Percentiles rank a stretch among this genome's conserved stretches.
phyloP scores from a whole-genome alignment of 2,888 invertebrate species.

The Lydus trimaculatus region DNA sequence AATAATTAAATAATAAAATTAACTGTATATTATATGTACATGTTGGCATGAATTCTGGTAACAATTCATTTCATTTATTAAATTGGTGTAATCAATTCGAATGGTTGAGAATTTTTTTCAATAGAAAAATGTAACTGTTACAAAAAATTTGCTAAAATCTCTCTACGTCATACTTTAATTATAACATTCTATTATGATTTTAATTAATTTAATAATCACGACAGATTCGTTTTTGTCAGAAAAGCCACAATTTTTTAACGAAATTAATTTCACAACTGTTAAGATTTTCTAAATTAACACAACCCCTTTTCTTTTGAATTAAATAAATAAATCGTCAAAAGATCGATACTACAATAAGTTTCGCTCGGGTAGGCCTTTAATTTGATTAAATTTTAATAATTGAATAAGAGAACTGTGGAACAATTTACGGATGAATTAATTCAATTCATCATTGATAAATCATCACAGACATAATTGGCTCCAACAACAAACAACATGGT shows the following conservation, averaged over 20 bases:
- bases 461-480: slow-evolving; percentile 48
- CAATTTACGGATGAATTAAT: slow-evolving; percentile 42
- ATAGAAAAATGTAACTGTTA: background rate
- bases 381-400: slow-evolving; percentile 41
- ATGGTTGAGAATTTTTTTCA: background rate
- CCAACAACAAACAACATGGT: slow-evolving; percentile 21
- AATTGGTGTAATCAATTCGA: background rate
- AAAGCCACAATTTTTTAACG: no score
- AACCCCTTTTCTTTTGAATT: background rate
- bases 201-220: background rate
- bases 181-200: background rate
- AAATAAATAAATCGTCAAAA: slow-evolving; percentile 4
- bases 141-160: background rate
- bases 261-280: no score
- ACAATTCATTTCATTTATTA: background rate
- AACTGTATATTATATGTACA: no score
- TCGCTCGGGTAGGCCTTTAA: slow-evolving; percentile 24
- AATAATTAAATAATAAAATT: background rate
- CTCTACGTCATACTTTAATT: background rate
- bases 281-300: background rate
- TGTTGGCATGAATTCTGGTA: background rate
- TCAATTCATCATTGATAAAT: slow-evolving; percentile 45
- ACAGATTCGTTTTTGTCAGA: background rate
- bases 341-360: slow-evolving; percentile 16
- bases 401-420: slow-evolving; percentile 33